Conservation (phyloP, 2,113 vertebrate species). For the Triplophysa rosa region DNA sequence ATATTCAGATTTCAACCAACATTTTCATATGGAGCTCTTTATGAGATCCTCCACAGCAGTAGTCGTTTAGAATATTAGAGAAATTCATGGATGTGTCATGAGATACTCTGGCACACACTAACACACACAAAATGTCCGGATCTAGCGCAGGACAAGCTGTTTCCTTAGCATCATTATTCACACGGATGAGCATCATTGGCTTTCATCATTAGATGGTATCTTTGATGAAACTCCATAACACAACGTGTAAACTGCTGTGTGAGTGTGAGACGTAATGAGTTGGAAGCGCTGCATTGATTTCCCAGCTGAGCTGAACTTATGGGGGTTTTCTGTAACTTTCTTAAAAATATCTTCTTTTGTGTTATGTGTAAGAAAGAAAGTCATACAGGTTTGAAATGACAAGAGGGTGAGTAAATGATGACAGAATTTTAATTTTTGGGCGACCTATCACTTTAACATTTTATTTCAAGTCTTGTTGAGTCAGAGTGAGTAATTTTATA, state of each 20-base stretch:
- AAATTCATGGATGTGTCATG: slow-evolving; percentile 11
- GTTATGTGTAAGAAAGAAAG: no score
- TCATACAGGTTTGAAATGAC: no score
- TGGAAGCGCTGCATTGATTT: slow-evolving; percentile 27
- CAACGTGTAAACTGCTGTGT: slow-evolving; percentile 29
- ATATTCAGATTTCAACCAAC: slow-evolving; percentile 32
- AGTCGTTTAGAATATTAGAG: not conserved
- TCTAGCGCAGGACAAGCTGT: slow-evolving; percentile 30
- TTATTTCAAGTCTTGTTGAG: no score
- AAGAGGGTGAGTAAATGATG: no score
- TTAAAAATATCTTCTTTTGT: no score
- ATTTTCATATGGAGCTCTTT: slow-evolving; percentile 49
- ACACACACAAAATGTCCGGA: slow-evolving; percentile 6
- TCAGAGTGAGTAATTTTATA: slow-evolving; percentile 3
- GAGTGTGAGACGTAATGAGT: slow-evolving; percentile 11
- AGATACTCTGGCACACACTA: not conserved
- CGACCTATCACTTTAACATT: no score
- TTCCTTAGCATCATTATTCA: slow-evolving; percentile 37
- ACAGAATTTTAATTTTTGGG: no score
- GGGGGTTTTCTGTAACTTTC: not conserved
- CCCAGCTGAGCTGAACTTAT: slow-evolving; percentile 39
- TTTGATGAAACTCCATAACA: slow-evolving; percentile 46
- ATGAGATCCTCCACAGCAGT: not conserved
- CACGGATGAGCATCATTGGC: slow-evolving; percentile 50
- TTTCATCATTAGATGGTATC: slow-evolving; percentile 50